Evolutionary conservation across 2,888 invertebrate species (phyloP).

Genomic region (Drosophila kokeensis): DNA sequence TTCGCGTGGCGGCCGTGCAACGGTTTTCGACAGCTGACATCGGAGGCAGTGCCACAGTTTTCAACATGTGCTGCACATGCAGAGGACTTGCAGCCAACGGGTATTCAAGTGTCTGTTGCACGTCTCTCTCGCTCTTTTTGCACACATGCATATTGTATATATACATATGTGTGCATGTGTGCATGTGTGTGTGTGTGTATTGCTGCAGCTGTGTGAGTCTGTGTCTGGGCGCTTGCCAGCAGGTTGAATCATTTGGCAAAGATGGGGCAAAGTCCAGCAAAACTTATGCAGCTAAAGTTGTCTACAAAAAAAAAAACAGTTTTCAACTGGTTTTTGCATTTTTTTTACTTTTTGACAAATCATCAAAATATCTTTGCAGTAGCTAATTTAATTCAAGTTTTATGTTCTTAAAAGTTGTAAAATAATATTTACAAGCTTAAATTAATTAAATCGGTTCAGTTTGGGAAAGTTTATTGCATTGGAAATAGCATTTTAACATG

Average conservation of each 20-base stretch:
- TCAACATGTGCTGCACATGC: constrained; percentile 74
- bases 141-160: not conserved
- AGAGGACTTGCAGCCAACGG: constrained; percentile 35
- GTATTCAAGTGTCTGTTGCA: constrained; percentile 45
- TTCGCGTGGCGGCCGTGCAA: constrained; percentile 81
- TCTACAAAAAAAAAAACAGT: not conserved
- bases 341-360: no score
- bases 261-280: constrained; percentile 13
- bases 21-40: constrained; percentile 72
- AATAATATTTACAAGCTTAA: no score
- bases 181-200: not conserved
- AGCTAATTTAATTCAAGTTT: not conserved
- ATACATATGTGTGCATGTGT: not conserved
- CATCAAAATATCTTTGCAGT: not conserved
- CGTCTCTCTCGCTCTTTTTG: constrained; percentile 11
- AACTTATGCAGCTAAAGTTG: not conserved
- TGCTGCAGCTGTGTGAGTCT: constrained; percentile 4
- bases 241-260: constrained; percentile 57
- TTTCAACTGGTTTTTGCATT: not conserved
- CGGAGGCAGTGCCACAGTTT: constrained; percentile 69
- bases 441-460: not conserved
- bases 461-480: not conserved
- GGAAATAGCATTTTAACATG: not conserved
- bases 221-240: constrained; percentile 50
- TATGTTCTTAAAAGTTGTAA: no score